Percentiles rank a stretch among this genome's conserved stretches.
phyloP scores from a whole-genome alignment of 2,888 invertebrate species.

The Drosophila subsilvestris region DNA sequence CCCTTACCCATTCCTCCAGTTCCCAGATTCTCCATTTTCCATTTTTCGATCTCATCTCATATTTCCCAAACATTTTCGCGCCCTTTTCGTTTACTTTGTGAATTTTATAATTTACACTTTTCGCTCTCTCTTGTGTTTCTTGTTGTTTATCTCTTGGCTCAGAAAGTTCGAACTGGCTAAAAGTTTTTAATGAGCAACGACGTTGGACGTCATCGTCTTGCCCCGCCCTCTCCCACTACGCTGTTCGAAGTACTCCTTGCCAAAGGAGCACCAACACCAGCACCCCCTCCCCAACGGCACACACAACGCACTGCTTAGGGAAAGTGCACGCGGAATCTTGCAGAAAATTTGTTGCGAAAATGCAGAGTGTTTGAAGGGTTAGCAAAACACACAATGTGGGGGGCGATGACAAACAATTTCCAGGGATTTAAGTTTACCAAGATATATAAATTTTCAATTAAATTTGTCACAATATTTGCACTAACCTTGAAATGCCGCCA shows the following conservation, averaged over 20 bases:
- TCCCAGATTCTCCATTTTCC: slow-evolving; percentile 1
- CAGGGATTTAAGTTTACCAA: slow-evolving; percentile 34
- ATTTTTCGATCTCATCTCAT: slow-evolving; percentile 26
- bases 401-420: slow-evolving; percentile 38
- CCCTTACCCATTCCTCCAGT: slow-evolving; percentile 2
- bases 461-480: slow-evolving; percentile 24
- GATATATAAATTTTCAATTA: slow-evolving; percentile 33
- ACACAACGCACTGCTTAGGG: not conserved
- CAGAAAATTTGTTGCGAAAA: slow-evolving; percentile 53
- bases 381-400: slow-evolving; percentile 5
- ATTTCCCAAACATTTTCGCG: slow-evolving; percentile 47
- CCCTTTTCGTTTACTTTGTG: slow-evolving; percentile 62
- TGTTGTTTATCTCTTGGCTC: slow-evolving; percentile 65
- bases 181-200: slow-evolving; percentile 77
- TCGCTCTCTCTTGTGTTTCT: slow-evolving; percentile 36
- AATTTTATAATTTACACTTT: slow-evolving; percentile 66
- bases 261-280: too few relatives aligned
- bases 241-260: too few relatives aligned
- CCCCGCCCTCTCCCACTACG: not conserved
- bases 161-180: slow-evolving; percentile 71
- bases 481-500: not conserved
- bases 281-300: not conserved
- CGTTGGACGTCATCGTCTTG: slow-evolving; percentile 57
- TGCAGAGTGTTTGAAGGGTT: slow-evolving; percentile 33
- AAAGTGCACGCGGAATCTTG: slow-evolving; percentile 50